Base-by-base conservation (phyloP, 2,113 vertebrate species). In the Antechinus flavipes region DNA sequence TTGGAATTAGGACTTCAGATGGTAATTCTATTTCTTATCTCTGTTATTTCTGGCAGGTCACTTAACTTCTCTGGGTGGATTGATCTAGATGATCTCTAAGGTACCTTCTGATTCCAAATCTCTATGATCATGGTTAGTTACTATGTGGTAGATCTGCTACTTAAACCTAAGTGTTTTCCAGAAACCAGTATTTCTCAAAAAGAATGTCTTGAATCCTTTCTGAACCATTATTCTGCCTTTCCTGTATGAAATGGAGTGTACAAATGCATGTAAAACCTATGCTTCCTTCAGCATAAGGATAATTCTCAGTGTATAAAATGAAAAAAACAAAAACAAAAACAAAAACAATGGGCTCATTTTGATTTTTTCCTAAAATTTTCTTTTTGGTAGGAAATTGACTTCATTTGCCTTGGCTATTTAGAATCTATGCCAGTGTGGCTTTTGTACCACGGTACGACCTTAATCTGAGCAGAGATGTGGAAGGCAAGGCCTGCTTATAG, bases 1-100 rank as follows among this genome's bases (percentile, higher is more conserved):
- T 52, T 52, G 8, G 14, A 10, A 30, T 14, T 30, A 2, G 0
- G 19, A 16, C 4, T 22, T 94, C 58, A 90, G 22, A 56, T 56
- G 7, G 19, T 47, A 3, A 0, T 8, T 94, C 12, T 0, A 10
- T 30, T 46, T 35, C 35, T 54, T 46, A 35, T 1, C 0, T 50
- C n/a, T 84, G 9, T 52, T 49, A 42, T 8, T 30, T 2, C 35
- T 0, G 0, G 12, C 68, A n/a, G 1, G 3, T 0, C 1, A 11
- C 24, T 16, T 10, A 25, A 42, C 2, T 84, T 84, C 8, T 27
- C 47, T 54, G 11, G 22, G 46, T 84, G n/a, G 68, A 42, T 84
- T 84, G n/a, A 42, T 84, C 35, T 23, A 23, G 2, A 42, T 42
- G 16, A 23, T 0, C 1, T 16, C 12, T 84, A 42, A 42, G n/a